Percentiles rank a stretch among this genome's conserved stretches.
Evolutionary conservation across 2,888 invertebrate genomes (phyloP).

Genomic region (Tetragnatha montana): DNA sequence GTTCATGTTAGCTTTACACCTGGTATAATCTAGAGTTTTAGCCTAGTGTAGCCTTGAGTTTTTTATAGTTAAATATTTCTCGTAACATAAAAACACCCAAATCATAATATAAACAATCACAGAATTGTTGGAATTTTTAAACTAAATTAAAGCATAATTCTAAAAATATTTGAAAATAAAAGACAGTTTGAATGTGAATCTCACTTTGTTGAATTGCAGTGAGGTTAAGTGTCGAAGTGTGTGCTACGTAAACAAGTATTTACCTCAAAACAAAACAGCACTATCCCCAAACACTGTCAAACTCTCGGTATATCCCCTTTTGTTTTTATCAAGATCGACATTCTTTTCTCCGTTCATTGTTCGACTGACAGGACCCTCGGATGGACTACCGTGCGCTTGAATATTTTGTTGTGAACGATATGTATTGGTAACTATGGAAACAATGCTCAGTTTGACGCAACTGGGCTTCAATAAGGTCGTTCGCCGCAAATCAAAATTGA

Average conservation of each 20-base stretch:
- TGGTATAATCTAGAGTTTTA: no score
- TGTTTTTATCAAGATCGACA: slow-evolving; percentile 11
- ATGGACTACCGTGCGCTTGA: slow-evolving; percentile 49
- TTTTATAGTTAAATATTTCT: no score
- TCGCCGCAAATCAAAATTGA: background rate
- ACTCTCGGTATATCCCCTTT: slow-evolving; percentile 5
- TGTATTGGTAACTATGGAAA: slow-evolving; percentile 48
- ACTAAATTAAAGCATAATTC: no score
- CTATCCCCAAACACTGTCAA: background rate
- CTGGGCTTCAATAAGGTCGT: slow-evolving; percentile 32
- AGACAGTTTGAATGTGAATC: no score
- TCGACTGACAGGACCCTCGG: slow-evolving; percentile 18
- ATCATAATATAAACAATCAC: background rate
- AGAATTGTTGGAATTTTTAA: no score
- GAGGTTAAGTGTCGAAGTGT: background rate
- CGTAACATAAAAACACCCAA: no score
- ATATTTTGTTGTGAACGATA: slow-evolving; percentile 64
- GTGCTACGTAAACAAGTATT: slow-evolving; percentile 12
- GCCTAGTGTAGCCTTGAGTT: no score
- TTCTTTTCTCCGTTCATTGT: slow-evolving; percentile 34
- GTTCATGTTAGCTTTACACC: no score
- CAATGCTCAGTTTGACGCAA: slow-evolving; percentile 45
- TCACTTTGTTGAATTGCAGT: background rate
- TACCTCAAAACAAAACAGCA: slow-evolving; percentile 32
- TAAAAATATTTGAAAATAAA: no score